Base-by-base conservation (phyloP, 2,797 vertebrate species). In the Gobionotothen gibberifrons region DNA sequence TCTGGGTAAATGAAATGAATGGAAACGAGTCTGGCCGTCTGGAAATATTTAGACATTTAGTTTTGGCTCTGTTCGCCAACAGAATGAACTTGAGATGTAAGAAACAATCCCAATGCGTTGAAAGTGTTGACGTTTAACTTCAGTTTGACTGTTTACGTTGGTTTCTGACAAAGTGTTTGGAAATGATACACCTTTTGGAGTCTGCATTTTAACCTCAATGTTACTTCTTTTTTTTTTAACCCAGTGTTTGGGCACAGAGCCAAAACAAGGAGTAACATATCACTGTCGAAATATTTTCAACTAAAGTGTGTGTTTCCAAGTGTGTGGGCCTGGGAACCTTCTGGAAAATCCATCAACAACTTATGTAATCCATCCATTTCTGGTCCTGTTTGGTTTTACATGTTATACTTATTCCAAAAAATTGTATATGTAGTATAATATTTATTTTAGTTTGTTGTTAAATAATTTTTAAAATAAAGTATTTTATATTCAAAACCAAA, bases 331-430 rank as follows among this genome's bases (percentile, higher is more conserved):
- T 63, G 68, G 58, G 59, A 78, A 68, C 21, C 10, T 36, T 66
- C 78, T 82, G 69, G 53, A 72, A 72, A 80, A 42, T 14, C 40
- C 74, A 61, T 78, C 76, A 61, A 17, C 68, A 58, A 39, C 16
- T 8, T 43, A 26, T 15, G 14, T 54, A 65, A 73, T 66, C 12
- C 9, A 21, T 69, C 53, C 32, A n/a, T 14, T 44, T 47, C 61
- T 40, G 49, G 6, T 63, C 56, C 19, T 40, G 32, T 52, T 58
- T 4, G 0, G 8, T 48, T 72, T 43, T 63, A 2, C 40, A 54
- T 61, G 65, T 55, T 83, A 0, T 67, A 54, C 46, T 32, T 10
- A 3, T 22, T 58, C 2, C 0, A 22, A 10, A 52, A 2, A 29
- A 64, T 5, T 32, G 4, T 32, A 21, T 55, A 42, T 63, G 42